phyloP scores from a whole-genome alignment of 1,140 invertebrate species.

The Brachionus rubens region DNA sequence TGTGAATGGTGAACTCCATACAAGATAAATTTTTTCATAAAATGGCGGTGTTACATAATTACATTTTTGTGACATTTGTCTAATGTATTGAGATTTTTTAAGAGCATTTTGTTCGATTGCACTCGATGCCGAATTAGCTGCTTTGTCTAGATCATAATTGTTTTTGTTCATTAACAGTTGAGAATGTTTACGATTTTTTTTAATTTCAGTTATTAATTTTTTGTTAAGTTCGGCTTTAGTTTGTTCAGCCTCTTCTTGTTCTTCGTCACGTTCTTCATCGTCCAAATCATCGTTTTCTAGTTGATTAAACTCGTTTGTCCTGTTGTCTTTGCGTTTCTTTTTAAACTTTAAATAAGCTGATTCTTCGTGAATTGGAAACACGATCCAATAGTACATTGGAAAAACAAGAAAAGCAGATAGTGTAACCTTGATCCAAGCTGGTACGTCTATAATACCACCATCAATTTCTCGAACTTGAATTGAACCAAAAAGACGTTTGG shows the following conservation, averaged over 20 bases:
- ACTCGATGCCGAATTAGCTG: neutral
- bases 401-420: conserved; percentile 58
- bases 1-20: conserved; percentile 58
- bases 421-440: conserved; percentile 58
- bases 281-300: neutral
- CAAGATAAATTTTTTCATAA: conserved; percentile 49
- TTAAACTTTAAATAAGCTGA: neutral
- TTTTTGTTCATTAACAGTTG: conserved; percentile 21
- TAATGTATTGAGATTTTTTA: neutral
- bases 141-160: neutral
- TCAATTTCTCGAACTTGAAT: conserved; percentile 57
- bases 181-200: conserved; percentile 44
- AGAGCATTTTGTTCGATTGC: neutral
- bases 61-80: conserved; percentile 1
- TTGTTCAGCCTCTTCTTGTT: conserved; percentile 33
- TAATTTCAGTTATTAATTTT: conserved; percentile 41
- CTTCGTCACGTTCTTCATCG: conserved; percentile 35
- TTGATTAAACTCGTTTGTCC: neutral
- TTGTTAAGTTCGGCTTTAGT: conserved; percentile 42
- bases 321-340: conserved; percentile 3
- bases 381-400: conserved; percentile 61
- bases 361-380: conserved; percentile 49
- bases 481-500: conserved; percentile 55
- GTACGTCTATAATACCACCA: conserved; percentile 54
- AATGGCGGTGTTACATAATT: conserved; percentile 27